Percentiles rank a stretch among this genome's conserved stretches.
These are phyloP conservation scores for Girardinichthys multiradiatus DNA, from an alignment of 2,113 vertebrate genomes.

Conservation along the genomic window DNA sequence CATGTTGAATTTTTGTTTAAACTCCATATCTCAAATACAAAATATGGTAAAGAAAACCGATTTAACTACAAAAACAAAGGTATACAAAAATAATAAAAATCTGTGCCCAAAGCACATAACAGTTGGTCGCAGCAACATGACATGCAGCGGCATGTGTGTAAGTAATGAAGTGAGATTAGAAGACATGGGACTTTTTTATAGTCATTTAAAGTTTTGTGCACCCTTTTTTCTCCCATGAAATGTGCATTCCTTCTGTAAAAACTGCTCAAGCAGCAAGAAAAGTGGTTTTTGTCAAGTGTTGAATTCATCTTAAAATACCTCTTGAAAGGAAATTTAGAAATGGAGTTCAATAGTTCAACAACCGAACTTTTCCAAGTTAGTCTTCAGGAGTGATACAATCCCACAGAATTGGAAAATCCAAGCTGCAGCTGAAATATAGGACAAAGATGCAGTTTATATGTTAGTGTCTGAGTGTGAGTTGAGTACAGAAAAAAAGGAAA, in stretches of 20 bases:
- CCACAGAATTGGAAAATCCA: conserved; percentile 30
- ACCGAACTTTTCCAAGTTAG: conserved; percentile 50
- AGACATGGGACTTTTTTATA: conserved; percentile 16
- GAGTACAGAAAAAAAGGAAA: conserved; percentile 42
- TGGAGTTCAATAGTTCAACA: conserved; percentile 38
- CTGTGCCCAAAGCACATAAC: too few species aligned
- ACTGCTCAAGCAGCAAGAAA: background rate
- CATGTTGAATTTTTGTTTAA: too few species aligned
- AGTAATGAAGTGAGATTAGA: conserved; percentile 56
- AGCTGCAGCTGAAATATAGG: conserved; percentile 55
- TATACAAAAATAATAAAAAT: too few species aligned
- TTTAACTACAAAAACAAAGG: too few species aligned
- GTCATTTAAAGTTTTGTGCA: background rate
- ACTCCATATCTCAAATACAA: too few species aligned
- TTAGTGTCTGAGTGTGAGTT: conserved; percentile 25
- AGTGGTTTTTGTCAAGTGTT: conserved; percentile 23
- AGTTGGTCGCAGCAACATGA: conserved; percentile 28
- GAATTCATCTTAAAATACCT: conserved; percentile 29
- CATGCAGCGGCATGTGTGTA: conserved; percentile 29
- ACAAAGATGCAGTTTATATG: conserved; percentile 47
- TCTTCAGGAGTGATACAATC: conserved; percentile 20
- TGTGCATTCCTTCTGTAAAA: too few species aligned
- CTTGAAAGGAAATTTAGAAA: conserved; percentile 43
- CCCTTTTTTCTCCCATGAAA: too few species aligned
- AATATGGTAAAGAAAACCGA: too few species aligned